Evolutionary conservation across 2,797 vertebrate genomes (phyloP).

Genomic region (Chelon labrosus): DNA sequence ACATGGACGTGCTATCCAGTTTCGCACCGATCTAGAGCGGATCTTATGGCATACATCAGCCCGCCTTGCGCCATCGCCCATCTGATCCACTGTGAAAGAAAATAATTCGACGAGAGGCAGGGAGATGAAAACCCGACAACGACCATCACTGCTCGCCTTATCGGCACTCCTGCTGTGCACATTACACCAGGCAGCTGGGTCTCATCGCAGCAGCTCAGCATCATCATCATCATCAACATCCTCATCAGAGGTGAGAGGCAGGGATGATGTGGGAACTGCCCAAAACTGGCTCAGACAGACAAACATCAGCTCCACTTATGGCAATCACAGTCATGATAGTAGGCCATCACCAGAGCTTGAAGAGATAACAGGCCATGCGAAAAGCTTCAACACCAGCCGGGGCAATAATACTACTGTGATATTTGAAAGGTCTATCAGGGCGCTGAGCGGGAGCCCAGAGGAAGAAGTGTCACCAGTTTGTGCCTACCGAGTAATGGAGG

Average conservation of each 20-base stretch:
- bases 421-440: conserved; percentile 42
- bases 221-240: conserved; percentile 40
- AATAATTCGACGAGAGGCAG: conserved; percentile 40
- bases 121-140: conserved; percentile 74
- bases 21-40: conserved; percentile 49
- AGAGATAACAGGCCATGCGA: conserved; percentile 30
- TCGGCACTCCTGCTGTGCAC: conserved; percentile 76
- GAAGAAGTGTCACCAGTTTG: conserved; percentile 81
- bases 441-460: conserved; percentile 44
- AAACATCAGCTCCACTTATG: conserved; percentile 45
- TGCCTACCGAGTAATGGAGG: conserved; percentile 89
- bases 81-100: conserved; percentile 65
- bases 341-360: conserved; percentile 53
- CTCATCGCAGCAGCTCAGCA: conserved; percentile 41
- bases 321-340: conserved; percentile 42
- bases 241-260: conserved; percentile 50
- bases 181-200: conserved; percentile 61
- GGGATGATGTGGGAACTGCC: conserved; percentile 33
- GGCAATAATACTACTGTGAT: conserved; percentile 56
- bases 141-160: conserved; percentile 70
- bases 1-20: conserved; percentile 40
- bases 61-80: conserved; percentile 46
- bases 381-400: conserved; percentile 54
- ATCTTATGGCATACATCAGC: conserved; percentile 71
- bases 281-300: conserved; percentile 39